Base-by-base conservation (phyloP, 2,888 invertebrate genomes). In the Physocephala rufipes region DNA sequence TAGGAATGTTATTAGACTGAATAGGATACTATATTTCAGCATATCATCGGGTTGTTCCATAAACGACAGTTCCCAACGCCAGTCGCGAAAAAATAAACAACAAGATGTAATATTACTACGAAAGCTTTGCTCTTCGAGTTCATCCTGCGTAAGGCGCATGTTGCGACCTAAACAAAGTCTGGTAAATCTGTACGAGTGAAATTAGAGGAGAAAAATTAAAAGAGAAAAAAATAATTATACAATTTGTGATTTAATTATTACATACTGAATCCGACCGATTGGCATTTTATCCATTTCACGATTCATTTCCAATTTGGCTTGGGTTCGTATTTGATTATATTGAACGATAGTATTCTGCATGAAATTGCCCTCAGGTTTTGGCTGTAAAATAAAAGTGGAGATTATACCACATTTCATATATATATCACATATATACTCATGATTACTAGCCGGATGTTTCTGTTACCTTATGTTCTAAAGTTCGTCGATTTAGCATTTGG, bases 221-320 rank as follows among this genome's bases (percentile, higher is more conserved):
- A 30, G 62, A 26, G 19, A 61, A 15, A 7, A 45, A 19, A 2
- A 9, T n/a, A n/a, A n/a, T n/a, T n/a, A n/a, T n/a, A n/a, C 43
- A 13, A 9, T 24, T 45, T 9, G 45, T 47, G 47, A 26, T 30
- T 5, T 30, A 51, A 58, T 58, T 28, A 28, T 62, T 62, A 86
- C 89, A 88, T 85, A 92, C 91, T 91, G 90, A 86, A 90, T 90
- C 83, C 93, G 93, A 72, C 93, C 92, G 74, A 93, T 90, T n/a
- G 93, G 92, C 92, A 95, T 93, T 77, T 91, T 90, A 77, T 94
- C 91, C 75, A 95, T 92, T 76, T 93, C 93, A 47, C 91, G 89
- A 67, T 91, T 90, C 93, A 95, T 94, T 81, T 93, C 92, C 12
- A 90, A 89, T 81, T 94, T 86, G 5, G 86, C 85, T 77, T 86